Evolutionary conservation across 2,888 invertebrate species (phyloP).

Genomic region (Troides oblongomaculatus): DNA sequence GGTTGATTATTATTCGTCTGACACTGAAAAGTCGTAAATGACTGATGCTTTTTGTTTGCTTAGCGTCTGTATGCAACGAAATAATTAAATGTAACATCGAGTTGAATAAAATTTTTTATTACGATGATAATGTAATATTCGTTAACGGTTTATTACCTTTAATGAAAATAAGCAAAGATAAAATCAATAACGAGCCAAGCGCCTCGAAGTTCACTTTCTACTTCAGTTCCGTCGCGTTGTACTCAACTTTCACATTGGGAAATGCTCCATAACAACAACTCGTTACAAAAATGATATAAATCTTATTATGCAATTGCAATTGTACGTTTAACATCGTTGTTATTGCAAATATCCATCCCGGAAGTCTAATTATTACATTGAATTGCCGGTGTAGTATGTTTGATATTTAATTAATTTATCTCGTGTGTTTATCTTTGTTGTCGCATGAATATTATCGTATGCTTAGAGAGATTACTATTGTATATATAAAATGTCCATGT

Average conservation of each 20-base stretch:
- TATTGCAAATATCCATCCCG: constrained; percentile 7
- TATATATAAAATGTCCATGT: constrained; percentile 17
- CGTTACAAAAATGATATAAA: constrained; percentile 21
- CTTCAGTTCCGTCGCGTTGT: constrained; percentile 33
- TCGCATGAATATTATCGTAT: constrained; percentile 6
- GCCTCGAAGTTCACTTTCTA: constrained; percentile 39
- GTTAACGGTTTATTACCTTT: not conserved
- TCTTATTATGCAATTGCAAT: constrained; percentile 16
- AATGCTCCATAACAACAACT: constrained; percentile 36
- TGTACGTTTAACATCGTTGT: not conserved
- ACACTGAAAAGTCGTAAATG: not conserved
- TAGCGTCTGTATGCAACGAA: no score
- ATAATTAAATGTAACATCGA: no score
- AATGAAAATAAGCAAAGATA: constrained; percentile 14
- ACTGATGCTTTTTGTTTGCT: not conserved
- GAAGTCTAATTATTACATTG: constrained; percentile 13
- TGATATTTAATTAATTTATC: constrained; percentile 21
- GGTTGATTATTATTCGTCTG: not conserved
- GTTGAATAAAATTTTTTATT: no score
- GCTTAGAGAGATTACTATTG: constrained; percentile 17
- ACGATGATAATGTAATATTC: not conserved
- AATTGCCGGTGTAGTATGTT: constrained; percentile 6
- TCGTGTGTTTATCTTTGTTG: constrained; percentile 18
- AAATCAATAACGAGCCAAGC: constrained; percentile 33
- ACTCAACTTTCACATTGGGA: constrained; percentile 41